These are phyloP conservation scores for Oreochromis mossambicus DNA, from an alignment of 2,797 vertebrate genomes.

Conservation along the genomic window DNA sequence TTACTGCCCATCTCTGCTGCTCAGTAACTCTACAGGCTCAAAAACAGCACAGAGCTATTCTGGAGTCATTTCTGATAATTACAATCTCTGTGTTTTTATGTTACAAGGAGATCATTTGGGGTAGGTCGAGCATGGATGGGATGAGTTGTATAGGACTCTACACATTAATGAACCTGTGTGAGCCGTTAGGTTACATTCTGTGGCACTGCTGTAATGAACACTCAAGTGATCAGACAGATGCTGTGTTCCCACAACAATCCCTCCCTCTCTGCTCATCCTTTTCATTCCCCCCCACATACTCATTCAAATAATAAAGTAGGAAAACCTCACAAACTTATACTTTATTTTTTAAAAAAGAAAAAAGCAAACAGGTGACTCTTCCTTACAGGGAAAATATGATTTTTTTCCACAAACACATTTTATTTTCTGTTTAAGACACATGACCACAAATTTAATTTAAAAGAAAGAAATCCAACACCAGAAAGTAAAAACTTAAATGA, in stretches of 20 bases:
- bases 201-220: constrained; percentile 11
- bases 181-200: constrained; percentile 13
- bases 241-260: constrained; percentile 70
- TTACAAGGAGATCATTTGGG: background rate
- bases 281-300: background rate
- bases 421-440: background rate
- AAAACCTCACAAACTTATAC: background rate
- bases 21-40: background rate
- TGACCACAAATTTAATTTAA: background rate
- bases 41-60: background rate
- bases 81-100: background rate
- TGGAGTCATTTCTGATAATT: background rate
- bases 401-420: background rate
- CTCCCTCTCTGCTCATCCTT: constrained; percentile 59
- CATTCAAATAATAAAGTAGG: background rate
- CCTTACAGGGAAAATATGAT: background rate
- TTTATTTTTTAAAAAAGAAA: background rate
- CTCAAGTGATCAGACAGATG: constrained; percentile 52
- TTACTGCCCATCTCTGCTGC: too few relatives aligned
- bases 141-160: background rate
- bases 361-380: background rate
- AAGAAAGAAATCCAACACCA: background rate
- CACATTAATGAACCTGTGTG: background rate
- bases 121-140: background rate
- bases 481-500: background rate